Evolutionary conservation across 1,140 invertebrate genomes (phyloP).

Genomic region (Danaus melanippus): DNA sequence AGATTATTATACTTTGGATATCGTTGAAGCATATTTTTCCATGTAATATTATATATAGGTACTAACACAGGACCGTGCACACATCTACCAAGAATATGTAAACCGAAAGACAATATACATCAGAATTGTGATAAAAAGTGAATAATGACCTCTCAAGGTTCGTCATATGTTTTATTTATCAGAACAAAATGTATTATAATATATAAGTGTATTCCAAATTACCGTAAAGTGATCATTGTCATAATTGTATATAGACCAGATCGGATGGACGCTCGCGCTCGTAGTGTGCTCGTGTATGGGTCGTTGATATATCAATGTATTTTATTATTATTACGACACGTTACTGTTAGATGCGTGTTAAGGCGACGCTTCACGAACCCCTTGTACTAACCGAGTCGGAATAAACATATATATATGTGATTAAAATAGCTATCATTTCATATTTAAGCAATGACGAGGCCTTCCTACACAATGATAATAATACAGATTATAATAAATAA

Average conservation of each 20-base stretch:
- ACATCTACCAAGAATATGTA: slow-evolving; percentile 27
- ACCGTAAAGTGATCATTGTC: slow-evolving; percentile 1
- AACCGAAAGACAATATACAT: slow-evolving; percentile 11
- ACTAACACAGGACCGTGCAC: slow-evolving; percentile 26
- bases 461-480: not conserved
- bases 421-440: not conserved
- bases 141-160: not conserved
- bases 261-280: too few relatives aligned
- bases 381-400: too few relatives aligned
- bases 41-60: slow-evolving; percentile 43
- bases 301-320: slow-evolving; percentile 63
- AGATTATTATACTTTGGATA: slow-evolving; percentile 37
- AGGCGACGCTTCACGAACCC: slow-evolving; percentile 25
- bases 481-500: slow-evolving; percentile 3
- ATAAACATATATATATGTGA: too few relatives aligned
- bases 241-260: too few relatives aligned
- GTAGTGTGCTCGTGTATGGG: slow-evolving; percentile 55
- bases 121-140: slow-evolving; percentile 5
- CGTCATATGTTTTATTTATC: slow-evolving; percentile 3
- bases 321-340: slow-evolving; percentile 51
- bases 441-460: not conserved
- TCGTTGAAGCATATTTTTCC: slow-evolving; percentile 55
- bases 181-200: slow-evolving; percentile 13
- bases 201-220: slow-evolving; percentile 14
- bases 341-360: slow-evolving; percentile 47